Conservation (phyloP, 2,113 vertebrate genomes). For the Nothobranchius kuhntae region DNA sequence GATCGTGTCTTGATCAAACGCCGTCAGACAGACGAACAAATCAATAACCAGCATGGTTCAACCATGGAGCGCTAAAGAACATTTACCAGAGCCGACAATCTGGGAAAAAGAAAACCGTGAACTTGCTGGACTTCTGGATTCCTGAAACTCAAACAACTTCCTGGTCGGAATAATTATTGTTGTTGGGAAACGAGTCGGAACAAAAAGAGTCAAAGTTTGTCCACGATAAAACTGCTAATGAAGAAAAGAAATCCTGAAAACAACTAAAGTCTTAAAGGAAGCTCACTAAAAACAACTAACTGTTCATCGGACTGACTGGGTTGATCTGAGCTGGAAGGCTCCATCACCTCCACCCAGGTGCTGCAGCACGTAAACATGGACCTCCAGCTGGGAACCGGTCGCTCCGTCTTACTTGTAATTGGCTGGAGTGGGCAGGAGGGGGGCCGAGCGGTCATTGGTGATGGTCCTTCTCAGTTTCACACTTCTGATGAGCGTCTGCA, state of each 20-base stretch:
- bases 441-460: conserved; percentile 83
- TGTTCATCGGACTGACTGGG: no score
- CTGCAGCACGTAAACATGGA: neutral
- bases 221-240: conserved; percentile 34
- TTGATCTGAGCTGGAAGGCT: no score
- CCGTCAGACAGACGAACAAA: neutral
- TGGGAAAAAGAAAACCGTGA: conserved; percentile 25
- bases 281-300: neutral
- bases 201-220: conserved; percentile 27
- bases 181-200: neutral
- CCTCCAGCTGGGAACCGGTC: neutral
- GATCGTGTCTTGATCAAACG: neutral
- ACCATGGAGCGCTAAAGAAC: conserved; percentile 20
- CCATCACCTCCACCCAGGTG: neutral
- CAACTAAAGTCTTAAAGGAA: conserved; percentile 35
- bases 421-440: conserved; percentile 66
- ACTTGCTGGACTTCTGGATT: conserved; percentile 5
- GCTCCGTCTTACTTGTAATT: conserved; percentile 65
- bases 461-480: conserved; percentile 76
- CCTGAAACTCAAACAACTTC: conserved; percentile 17
- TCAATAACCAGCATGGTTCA: conserved; percentile 25
- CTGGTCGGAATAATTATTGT: neutral
- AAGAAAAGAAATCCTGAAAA: conserved; percentile 13
- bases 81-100: neutral
- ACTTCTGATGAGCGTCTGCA: conserved; percentile 75